phyloP scores from a whole-genome alignment of 2,113 vertebrate genomes.

The Melanerpes formicivorus region DNA sequence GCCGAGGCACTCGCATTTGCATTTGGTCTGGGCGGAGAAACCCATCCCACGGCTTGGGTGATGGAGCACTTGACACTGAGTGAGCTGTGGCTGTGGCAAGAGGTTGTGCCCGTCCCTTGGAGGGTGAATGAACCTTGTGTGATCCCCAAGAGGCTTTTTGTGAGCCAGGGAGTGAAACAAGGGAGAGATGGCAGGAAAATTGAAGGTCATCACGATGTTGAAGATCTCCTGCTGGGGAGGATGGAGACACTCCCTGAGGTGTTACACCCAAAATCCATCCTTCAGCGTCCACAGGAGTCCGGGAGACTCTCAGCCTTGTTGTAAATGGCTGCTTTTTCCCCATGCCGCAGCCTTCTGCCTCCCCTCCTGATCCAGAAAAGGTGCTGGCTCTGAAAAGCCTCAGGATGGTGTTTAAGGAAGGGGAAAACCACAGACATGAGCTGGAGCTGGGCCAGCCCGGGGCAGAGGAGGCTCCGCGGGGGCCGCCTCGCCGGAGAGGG shows the following conservation, averaged over 20 bases:
- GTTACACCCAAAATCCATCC: background rate
- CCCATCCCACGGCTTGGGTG: rapidly evolving
- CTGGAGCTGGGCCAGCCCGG: rapidly evolving
- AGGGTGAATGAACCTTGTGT: background rate
- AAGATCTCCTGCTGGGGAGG: background rate
- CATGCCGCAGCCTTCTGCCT: background rate
- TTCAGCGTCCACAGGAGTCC: rapidly evolving
- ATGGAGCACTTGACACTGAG: background rate
- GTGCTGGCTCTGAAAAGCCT: background rate
- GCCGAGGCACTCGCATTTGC: background rate
- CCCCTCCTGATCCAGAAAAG: background rate
- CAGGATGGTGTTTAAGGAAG: background rate
- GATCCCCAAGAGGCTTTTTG: background rate
- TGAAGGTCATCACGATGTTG: rapidly evolving
- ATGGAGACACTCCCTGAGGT: rapidly evolving
- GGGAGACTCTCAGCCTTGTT: rapidly evolving
- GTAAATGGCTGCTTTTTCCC: too few species aligned
- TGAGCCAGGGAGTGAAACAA: rapidly evolving
- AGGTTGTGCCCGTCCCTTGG: rapidly evolving
- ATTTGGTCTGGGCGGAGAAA: background rate
- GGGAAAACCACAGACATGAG: rapidly evolving
- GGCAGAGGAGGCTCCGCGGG: background rate
- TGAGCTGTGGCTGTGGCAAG: rapidly evolving
- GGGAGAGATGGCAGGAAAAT: rapidly evolving
- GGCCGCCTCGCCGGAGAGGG: background rate